phyloP scores from a whole-genome alignment of 2,113 vertebrate species.

The Crotalus tigris region DNA sequence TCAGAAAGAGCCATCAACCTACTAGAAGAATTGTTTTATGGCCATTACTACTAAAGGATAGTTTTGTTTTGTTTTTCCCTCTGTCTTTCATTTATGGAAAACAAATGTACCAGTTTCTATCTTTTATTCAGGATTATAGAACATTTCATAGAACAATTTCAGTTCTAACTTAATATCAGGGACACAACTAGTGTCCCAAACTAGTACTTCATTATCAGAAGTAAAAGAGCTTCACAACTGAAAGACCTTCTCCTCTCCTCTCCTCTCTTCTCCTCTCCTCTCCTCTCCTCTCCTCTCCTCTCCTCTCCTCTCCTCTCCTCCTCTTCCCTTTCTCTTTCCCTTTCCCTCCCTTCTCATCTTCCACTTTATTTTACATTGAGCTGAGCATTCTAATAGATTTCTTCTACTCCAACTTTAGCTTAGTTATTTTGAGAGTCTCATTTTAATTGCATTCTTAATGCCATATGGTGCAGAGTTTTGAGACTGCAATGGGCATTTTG shows the following conservation, averaged over 20 bases:
- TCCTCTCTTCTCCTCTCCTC: not conserved
- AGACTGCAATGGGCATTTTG: not conserved
- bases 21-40: not conserved
- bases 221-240: not conserved
- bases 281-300: too few species aligned
- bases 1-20: not conserved
- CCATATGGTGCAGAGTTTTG: not conserved
- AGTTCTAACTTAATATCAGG: not conserved
- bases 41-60: not conserved
- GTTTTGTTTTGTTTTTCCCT: not conserved
- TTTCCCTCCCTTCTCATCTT: not conserved
- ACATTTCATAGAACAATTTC: not conserved
- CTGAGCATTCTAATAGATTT: not conserved
- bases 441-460: conserved; percentile 1
- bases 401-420: not conserved
- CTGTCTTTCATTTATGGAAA: not conserved
- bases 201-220: not conserved
- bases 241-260: not conserved
- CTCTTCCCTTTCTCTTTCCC: not conserved
- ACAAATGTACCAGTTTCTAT: not conserved
- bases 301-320: too few species aligned
- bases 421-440: conserved; percentile 19
- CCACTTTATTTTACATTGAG: not conserved
- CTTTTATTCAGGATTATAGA: not conserved
- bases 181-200: not conserved